Conservation (phyloP, 2,797 vertebrate species). For the Periparus ater region DNA sequence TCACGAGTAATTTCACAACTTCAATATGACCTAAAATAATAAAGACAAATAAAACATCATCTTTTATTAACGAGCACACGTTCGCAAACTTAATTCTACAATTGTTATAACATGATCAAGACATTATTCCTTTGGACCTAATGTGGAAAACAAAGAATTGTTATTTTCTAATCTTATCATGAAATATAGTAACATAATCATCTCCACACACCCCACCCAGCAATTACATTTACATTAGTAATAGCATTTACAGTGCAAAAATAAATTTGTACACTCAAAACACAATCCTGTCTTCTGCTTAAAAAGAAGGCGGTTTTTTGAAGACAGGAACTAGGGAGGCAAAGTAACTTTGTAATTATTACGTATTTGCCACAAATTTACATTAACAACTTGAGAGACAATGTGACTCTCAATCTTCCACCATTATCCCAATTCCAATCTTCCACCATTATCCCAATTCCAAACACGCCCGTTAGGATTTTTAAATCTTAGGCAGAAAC, state of each 20-base stretch:
- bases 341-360: background rate
- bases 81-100: background rate
- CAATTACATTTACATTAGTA: background rate
- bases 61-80: background rate
- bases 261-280: background rate
- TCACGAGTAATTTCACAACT: slow-evolving; percentile 93
- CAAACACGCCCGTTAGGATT: accelerated
- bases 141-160: background rate
- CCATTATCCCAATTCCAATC: background rate
- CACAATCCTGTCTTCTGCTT: background rate
- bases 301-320: background rate
- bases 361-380: background rate
- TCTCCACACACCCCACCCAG: background rate
- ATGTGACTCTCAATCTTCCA: background rate
- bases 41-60: background rate
- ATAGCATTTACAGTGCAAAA: background rate
- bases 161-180: background rate
- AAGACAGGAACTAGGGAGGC: background rate
- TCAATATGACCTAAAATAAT: slow-evolving; percentile 90
- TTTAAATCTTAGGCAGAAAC: background rate
- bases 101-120: background rate
- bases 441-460: background rate
- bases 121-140: background rate
- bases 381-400: background rate
- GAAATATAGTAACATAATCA: background rate